Evolutionary conservation across 1,140 invertebrate species (phyloP).

Genomic region (Cecropterus lyciades): DNA sequence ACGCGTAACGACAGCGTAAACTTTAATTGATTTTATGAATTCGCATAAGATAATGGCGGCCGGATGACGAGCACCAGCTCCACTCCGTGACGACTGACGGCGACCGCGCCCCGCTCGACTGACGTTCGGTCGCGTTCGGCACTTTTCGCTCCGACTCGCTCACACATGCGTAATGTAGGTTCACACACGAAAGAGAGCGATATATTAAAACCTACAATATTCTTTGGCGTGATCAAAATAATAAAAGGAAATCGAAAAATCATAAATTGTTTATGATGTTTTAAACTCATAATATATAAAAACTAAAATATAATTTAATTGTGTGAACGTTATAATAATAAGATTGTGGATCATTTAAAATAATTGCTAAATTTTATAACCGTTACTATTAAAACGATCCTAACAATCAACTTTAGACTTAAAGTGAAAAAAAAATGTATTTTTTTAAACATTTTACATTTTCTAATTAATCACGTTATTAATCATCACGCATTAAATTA

Average conservation of each 20-base stretch:
- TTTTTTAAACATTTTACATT: no score
- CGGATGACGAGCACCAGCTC: constrained; percentile 82
- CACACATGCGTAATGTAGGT: constrained; percentile 78
- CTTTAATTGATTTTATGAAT: constrained; percentile 81
- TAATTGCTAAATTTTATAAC: no score
- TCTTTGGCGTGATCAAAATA: constrained; percentile 28
- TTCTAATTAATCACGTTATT: no score
- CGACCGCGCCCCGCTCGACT: constrained; percentile 84
- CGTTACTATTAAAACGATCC: no score
- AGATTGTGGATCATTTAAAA: not conserved
- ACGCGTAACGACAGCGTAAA: constrained; percentile 70
- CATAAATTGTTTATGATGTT: not conserved
- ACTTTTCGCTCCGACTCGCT: constrained; percentile 75
- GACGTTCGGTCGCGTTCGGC: constrained; percentile 77
- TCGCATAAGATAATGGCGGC: constrained; percentile 80
- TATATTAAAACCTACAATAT: constrained; percentile 40
- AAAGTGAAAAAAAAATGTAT: no score
- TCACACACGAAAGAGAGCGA: constrained; percentile 69
- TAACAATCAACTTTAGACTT: no score
- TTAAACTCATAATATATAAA: not conserved
- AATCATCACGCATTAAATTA: no score
- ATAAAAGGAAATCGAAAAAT: constrained; percentile 13
- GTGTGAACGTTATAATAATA: not conserved
- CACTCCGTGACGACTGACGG: constrained; percentile 81
- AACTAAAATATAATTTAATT: not conserved